Evolutionary conservation across 2,797 vertebrate species (phyloP), one percentile per base, ranked within the genome.

Genomic region (Mormyrops attenuatus): DNA sequence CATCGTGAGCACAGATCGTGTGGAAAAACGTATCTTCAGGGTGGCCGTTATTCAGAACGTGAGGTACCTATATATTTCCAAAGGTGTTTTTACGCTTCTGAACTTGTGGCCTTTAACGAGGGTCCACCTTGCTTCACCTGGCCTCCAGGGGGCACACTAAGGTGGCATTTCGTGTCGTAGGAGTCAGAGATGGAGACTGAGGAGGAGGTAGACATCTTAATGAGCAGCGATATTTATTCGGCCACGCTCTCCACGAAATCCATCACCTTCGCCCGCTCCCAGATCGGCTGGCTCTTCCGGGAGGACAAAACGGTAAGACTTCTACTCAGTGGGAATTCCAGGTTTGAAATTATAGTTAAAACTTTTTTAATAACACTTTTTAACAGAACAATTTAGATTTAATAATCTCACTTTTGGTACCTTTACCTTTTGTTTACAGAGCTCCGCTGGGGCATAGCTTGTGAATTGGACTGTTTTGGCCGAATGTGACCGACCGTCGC

Each of bases 181-280:
- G 98, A 99, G 94, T 99, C 98, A 0, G 98, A 99, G 94, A 97
- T 99, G 97, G 98, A 99, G 95, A 99, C 98, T 0, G 98, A 99
- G 90, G 98, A 99, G 89, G 98, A 99, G 92, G 98, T 99, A 93
- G 98, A 99, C 92, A 99, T 99, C 93, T 94, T 99, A 95, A 99
- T 99, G 98, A 98, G 98, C 95, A 99, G 98, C 0, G 98, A 99
- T 89, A 97, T 99, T 93, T 99, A 99, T 94, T 99, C 98, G 8
- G 98, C 98, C 90, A 98, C 98, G 0, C 95, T 99, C 93, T 99
- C 98, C 91, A 99, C 98, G 90, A 99, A 99, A 95, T 99, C 97
- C 77, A 99, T 99, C 93, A 96, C 95, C 17, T 99, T 99, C 93
- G 96, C 97, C 0, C 97, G 98, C 91, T 98, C 97, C 93, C 98